Conservation (phyloP, 2,888 invertebrate genomes). For the Drosophila anomalata region DNA sequence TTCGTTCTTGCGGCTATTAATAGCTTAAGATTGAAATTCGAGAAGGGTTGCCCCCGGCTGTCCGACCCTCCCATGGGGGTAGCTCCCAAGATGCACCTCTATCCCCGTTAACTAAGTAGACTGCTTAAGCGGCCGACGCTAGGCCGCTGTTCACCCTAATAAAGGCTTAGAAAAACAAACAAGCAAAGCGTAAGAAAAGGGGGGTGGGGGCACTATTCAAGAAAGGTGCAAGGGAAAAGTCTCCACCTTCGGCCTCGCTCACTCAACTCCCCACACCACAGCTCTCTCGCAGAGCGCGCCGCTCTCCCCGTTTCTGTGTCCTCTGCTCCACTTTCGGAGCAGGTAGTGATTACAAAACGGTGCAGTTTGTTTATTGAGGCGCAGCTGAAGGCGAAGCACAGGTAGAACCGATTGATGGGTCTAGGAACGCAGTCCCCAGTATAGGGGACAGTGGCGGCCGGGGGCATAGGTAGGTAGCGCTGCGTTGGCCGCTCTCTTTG, state of each 20-base stretch:
- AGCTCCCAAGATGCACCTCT: neutral
- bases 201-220: slow-evolving; percentile 12
- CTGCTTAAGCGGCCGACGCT: slow-evolving; percentile 20
- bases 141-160: slow-evolving; percentile 64
- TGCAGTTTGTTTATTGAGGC: slow-evolving; percentile 58
- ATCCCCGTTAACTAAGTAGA: slow-evolving; percentile 23
- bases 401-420: neutral
- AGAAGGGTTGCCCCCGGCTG: neutral
- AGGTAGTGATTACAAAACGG: slow-evolving; percentile 75
- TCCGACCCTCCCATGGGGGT: neutral
- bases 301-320: slow-evolving; percentile 7
- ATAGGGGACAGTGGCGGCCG: slow-evolving; percentile 4
- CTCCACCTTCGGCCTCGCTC: slow-evolving; percentile 19
- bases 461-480: slow-evolving; percentile 39
- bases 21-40: neutral
- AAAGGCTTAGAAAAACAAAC: slow-evolving; percentile 28
- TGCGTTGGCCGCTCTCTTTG: slow-evolving; percentile 59
- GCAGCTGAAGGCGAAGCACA: slow-evolving; percentile 1
- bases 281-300: neutral
- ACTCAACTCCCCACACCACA: neutral
- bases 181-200: slow-evolving; percentile 14
- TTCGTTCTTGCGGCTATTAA: too few relatives aligned
- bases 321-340: slow-evolving; percentile 65
- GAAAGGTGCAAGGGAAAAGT: slow-evolving; percentile 18
- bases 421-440: neutral